These are phyloP conservation scores for Xiphophorus couchianus DNA, from an alignment of 2,113 vertebrate species.

Conservation along the genomic window DNA sequence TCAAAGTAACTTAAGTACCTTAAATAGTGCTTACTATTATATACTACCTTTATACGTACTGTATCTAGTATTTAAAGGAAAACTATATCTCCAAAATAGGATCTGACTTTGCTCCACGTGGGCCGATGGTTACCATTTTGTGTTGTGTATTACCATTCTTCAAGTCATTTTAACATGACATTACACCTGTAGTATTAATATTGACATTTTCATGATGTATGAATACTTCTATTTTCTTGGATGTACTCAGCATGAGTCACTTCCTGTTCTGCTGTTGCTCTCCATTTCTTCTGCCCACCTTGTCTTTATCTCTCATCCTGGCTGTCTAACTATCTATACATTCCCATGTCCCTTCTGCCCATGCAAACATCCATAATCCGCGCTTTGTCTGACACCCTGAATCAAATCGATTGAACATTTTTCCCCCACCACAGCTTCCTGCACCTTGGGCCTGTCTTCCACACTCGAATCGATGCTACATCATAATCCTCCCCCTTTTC, in stretches of 20 bases:
- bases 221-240: not conserved
- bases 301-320: conserved; percentile 12
- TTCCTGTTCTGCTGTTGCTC: conserved; percentile 8
- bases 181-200: conserved; percentile 16
- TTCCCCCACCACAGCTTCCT: conserved; percentile 35
- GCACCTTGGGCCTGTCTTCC: conserved; percentile 46
- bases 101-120: conserved; percentile 12
- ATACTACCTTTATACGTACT: not conserved
- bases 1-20: not conserved
- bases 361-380: conserved; percentile 35
- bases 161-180: conserved; percentile 31
- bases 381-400: conserved; percentile 30
- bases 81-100: conserved; percentile 23
- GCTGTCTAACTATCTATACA: conserved; percentile 20
- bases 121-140: conserved; percentile 9
- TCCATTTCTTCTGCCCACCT: conserved; percentile 19
- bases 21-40: not conserved
- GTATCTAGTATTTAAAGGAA: not conserved
- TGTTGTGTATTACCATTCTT: conserved; percentile 44
- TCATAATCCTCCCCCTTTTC: conserved; percentile 29
- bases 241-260: not conserved
- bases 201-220: conserved; percentile 22
- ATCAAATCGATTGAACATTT: conserved; percentile 36
- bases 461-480: conserved; percentile 46
- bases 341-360: conserved; percentile 12